These are phyloP conservation scores for Coracias cyanogaster DNA, from an alignment of 2,797 vertebrate species.

Conservation along the genomic window DNA sequence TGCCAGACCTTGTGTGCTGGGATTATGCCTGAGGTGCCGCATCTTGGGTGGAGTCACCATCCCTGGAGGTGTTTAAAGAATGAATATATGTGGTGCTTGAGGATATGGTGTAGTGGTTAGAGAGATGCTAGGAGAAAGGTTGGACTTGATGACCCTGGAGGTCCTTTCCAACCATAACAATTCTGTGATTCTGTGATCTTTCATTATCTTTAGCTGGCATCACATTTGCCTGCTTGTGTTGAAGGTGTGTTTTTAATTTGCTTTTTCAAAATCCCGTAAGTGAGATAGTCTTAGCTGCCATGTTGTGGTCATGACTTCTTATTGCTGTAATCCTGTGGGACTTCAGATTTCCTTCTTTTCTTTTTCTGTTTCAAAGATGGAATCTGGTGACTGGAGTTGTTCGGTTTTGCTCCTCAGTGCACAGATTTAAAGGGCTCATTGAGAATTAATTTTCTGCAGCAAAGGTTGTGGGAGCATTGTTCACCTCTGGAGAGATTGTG, in stretches of 20 bases:
- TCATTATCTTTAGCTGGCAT: background rate
- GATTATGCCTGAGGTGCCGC: background rate
- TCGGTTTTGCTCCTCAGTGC: background rate
- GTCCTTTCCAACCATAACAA: too few species aligned
- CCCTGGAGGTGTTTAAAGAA: too few species aligned
- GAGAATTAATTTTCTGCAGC: background rate
- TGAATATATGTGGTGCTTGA: too few species aligned
- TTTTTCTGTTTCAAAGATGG: background rate
- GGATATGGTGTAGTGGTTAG: too few species aligned
- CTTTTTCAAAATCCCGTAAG: background rate
- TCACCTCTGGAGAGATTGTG: background rate
- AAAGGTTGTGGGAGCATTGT: background rate
- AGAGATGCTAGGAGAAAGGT: too few species aligned
- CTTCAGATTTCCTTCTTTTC: background rate
- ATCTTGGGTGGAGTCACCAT: too few species aligned
- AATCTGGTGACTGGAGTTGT: background rate
- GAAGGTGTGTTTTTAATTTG: background rate
- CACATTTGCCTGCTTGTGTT: background rate
- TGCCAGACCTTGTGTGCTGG: background rate
- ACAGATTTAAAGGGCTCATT: background rate
- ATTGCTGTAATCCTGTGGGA: background rate
- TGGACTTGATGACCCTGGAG: too few species aligned
- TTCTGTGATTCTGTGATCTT: too few species aligned
- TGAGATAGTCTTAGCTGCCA: background rate
- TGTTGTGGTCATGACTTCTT: background rate